Evolutionary conservation across 1,140 invertebrate genomes (phyloP).

Genomic region (Ostrea denselamellosa): DNA sequence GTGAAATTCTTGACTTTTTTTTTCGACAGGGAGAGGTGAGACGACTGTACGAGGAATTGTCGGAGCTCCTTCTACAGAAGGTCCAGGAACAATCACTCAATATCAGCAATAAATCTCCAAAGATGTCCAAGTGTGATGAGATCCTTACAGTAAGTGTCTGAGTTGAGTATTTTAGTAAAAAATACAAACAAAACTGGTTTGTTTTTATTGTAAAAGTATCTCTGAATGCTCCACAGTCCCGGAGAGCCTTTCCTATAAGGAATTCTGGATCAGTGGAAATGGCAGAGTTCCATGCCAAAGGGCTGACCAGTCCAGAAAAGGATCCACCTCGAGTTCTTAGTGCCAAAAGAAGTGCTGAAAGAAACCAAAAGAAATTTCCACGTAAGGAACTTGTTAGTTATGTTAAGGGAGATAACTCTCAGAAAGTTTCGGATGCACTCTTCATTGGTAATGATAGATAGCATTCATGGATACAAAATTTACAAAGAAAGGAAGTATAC

Average conservation of each 20-base stretch:
- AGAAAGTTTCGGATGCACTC: neutral
- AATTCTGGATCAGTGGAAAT: constrained; percentile 60
- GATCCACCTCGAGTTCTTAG: constrained; percentile 64
- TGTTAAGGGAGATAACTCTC: neutral
- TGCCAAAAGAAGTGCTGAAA: constrained; percentile 60
- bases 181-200: too few relatives aligned
- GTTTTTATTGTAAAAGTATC: too few relatives aligned
- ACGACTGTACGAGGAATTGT: constrained; percentile 65
- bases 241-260: constrained; percentile 66
- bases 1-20: too few relatives aligned
- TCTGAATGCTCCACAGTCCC: constrained; percentile 50
- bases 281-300: constrained; percentile 68
- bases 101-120: constrained; percentile 63
- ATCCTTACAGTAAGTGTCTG: constrained; percentile 63
- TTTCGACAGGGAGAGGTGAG: constrained; percentile 58
- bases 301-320: constrained; percentile 68
- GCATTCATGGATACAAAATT: neutral
- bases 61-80: constrained; percentile 66
- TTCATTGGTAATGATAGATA: neutral
- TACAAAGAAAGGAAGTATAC: neutral
- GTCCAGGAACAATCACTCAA: constrained; percentile 69
- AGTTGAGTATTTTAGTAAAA: neutral
- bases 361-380: constrained; percentile 62
- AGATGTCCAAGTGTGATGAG: constrained; percentile 57
- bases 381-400: constrained; percentile 50